Evolutionary conservation across 2,888 invertebrate species (phyloP).

Genomic region (Drosophila fulvimacula): DNA sequence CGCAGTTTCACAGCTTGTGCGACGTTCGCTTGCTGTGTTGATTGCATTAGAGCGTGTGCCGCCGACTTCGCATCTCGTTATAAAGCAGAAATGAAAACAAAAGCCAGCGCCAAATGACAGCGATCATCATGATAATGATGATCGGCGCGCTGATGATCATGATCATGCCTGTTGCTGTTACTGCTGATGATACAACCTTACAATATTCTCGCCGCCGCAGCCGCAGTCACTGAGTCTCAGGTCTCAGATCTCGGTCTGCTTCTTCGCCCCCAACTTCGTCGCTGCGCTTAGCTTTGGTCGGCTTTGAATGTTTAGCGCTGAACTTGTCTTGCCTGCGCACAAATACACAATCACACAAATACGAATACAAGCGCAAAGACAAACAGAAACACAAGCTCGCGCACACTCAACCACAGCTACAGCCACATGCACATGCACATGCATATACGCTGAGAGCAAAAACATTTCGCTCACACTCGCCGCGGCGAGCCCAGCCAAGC

Average conservation of each 20-base stretch:
- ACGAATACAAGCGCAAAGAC: constrained; percentile 36
- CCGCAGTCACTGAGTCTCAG: constrained; percentile 27
- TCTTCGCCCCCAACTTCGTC: constrained; percentile 46
- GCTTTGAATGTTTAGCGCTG: constrained; percentile 81
- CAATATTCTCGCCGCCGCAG: constrained; percentile 66
- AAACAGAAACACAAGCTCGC: constrained; percentile 37
- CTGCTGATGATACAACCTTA: constrained; percentile 76
- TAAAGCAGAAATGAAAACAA: constrained; percentile 71
- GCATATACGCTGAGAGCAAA: constrained; percentile 26
- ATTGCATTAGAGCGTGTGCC: constrained; percentile 80
- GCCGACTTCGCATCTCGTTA: constrained; percentile 73
- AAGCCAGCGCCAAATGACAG: constrained; percentile 62
- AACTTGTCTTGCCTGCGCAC: constrained; percentile 74
- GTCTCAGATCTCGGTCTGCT: constrained; percentile 52
- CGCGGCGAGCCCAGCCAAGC: constrained; percentile 37
- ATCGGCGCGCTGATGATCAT: constrained; percentile 18
- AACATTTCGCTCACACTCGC: constrained; percentile 38
- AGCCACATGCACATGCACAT: constrained; percentile 25
- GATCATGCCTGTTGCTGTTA: constrained; percentile 23
- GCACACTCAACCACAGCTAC: constrained; percentile 21
- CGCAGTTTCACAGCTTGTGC: constrained; percentile 58
- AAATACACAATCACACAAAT: constrained; percentile 41
- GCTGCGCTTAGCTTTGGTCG: constrained; percentile 61
- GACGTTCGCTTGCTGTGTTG: constrained; percentile 66
- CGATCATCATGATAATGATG: constrained; percentile 21